Conservation (phyloP, 2,888 invertebrate species). For the Drosophila planitibia region DNA sequence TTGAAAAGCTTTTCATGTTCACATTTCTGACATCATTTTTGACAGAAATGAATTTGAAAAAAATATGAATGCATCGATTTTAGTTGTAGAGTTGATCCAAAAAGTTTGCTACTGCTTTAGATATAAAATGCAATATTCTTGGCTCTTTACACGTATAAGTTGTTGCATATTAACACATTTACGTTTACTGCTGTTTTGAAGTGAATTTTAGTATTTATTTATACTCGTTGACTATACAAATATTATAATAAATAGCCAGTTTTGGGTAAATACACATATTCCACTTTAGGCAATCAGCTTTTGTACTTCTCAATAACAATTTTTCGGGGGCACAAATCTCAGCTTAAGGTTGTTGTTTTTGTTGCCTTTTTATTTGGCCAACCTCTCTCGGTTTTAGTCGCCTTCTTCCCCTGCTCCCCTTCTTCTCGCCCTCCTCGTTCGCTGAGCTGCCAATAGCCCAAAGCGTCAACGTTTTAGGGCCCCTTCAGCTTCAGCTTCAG, state of each 20-base stretch:
- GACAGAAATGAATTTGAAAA: not conserved
- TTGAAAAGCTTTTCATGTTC: no score
- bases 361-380: not conserved
- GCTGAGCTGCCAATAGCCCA: slow-evolving; percentile 55
- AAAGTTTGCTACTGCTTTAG: not conserved
- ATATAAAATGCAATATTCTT: not conserved
- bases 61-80: not conserved
- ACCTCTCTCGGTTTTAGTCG: not conserved
- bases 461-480: slow-evolving; percentile 71
- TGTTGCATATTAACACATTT: not conserved
- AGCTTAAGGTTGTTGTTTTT: not conserved
- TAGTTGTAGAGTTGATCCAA: not conserved
- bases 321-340: not conserved
- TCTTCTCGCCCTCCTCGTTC: not conserved
- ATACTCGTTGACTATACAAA: not conserved
- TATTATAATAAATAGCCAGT: no score
- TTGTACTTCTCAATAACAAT: not conserved
- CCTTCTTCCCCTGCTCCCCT: not conserved
- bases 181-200: not conserved
- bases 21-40: not conserved
- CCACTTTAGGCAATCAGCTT: not conserved
- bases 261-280: not conserved
- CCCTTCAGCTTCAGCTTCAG: slow-evolving; percentile 8
- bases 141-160: not conserved
- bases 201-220: not conserved